Conservation (phyloP, 2,113 vertebrate species). For the Heterochromis multidens region DNA sequence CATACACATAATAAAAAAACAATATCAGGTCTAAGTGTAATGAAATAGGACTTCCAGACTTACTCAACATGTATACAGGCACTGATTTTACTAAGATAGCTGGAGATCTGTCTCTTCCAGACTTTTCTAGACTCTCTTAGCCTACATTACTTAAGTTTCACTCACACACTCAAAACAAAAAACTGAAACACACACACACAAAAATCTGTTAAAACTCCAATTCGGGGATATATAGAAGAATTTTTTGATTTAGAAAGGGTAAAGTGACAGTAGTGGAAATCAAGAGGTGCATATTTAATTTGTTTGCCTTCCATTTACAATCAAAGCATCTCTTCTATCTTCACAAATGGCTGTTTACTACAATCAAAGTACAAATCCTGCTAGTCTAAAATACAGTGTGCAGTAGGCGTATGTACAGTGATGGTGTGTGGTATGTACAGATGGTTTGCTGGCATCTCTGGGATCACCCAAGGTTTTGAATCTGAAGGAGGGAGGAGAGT, state of each 20-base stretch:
- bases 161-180: neutral
- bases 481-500: neutral
- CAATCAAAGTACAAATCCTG: conserved; percentile 24
- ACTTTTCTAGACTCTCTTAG: neutral
- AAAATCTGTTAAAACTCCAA: neutral
- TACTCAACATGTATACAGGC: neutral
- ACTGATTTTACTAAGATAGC: neutral
- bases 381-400: conserved; percentile 5
- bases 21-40: neutral
- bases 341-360: neutral
- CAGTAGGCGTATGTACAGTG: conserved; percentile 40
- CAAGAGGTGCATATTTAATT: neutral
- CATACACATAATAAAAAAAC: neutral
- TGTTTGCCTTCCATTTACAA: neutral
- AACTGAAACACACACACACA: neutral
- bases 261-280: neutral
- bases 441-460: conserved; percentile 27
- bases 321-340: conserved; percentile 16
- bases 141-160: neutral
- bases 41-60: neutral
- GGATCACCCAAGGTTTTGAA: neutral
- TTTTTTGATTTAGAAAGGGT: neutral
- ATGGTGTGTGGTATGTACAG: conserved; percentile 40
- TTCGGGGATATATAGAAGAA: neutral
- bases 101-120: neutral